These are phyloP conservation scores for Bambusicola thoracicus DNA, from an alignment of 2,113 vertebrate species.

Conservation along the genomic window DNA sequence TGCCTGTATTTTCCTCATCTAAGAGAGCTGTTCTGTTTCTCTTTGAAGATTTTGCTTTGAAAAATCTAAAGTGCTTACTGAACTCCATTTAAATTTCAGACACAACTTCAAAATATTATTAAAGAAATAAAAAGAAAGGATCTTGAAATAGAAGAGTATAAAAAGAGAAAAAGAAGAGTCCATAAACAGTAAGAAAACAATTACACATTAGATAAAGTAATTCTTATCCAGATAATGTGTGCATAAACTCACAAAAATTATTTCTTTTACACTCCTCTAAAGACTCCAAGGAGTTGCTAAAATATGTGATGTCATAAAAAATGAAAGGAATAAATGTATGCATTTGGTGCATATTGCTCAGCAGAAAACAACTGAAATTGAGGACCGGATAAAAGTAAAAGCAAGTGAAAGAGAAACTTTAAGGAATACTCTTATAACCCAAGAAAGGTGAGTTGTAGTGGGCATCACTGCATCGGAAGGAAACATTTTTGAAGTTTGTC, in stretches of 20 bases:
- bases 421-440: constrained; percentile 72
- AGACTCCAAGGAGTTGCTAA: constrained; percentile 83
- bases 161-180: constrained; percentile 81
- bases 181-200: constrained; percentile 83
- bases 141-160: constrained; percentile 81
- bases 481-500: neutral
- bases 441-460: constrained; percentile 83
- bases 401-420: constrained; percentile 86
- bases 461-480: neutral
- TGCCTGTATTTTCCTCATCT: neutral
- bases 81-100: constrained; percentile 77
- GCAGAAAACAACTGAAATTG: constrained; percentile 81
- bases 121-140: constrained; percentile 86
- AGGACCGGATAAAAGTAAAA: constrained; percentile 79
- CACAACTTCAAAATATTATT: constrained; percentile 78
- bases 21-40: neutral
- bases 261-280: constrained; percentile 51
- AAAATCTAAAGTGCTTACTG: neutral
- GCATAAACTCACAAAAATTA: neutral
- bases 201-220: neutral
- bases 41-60: neutral
- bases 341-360: constrained; percentile 81
- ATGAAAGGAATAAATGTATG: constrained; percentile 88
- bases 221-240: neutral
- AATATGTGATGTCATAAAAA: constrained; percentile 78